Conservation (phyloP, 2,888 invertebrate species). For the Podotricha telesiphe region DNA sequence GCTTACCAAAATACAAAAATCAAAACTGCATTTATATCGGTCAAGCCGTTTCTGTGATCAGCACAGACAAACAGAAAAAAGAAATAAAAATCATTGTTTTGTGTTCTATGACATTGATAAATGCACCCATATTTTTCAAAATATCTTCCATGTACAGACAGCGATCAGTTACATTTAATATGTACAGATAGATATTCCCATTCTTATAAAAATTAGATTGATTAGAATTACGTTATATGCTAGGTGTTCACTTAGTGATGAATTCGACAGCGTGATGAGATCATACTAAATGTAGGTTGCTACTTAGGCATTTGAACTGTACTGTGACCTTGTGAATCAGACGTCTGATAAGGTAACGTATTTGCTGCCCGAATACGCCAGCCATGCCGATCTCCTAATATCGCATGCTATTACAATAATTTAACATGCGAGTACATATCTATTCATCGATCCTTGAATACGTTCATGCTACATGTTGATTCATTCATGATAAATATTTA, state of each 20-base stretch:
- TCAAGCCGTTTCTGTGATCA: too few species aligned
- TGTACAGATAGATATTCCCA: too few species aligned
- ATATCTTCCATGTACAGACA: too few species aligned
- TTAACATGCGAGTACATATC: not conserved
- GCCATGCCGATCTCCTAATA: constrained; percentile 41
- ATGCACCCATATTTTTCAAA: too few species aligned
- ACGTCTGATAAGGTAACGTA: constrained; percentile 71
- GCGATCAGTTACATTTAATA: too few species aligned
- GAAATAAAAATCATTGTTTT: too few species aligned
- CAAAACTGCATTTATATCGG: too few species aligned
- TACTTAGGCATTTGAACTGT: constrained; percentile 70
- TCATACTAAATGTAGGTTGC: constrained; percentile 71
- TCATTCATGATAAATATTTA: constrained; percentile 13
- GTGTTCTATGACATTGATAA: too few species aligned
- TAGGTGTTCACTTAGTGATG: constrained; percentile 28
- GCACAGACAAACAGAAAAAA: too few species aligned
- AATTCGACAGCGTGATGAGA: constrained; percentile 64
- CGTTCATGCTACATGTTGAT: not conserved
- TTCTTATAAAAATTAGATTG: too few species aligned
- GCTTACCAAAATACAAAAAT: too few species aligned
- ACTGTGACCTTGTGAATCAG: constrained; percentile 76
- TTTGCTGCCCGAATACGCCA: constrained; percentile 57
- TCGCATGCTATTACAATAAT: constrained; percentile 33
- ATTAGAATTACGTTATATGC: not conserved
- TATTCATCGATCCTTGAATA: not conserved